Conservation (phyloP, 1,140 invertebrate species). For the Drosophila serrata region DNA sequence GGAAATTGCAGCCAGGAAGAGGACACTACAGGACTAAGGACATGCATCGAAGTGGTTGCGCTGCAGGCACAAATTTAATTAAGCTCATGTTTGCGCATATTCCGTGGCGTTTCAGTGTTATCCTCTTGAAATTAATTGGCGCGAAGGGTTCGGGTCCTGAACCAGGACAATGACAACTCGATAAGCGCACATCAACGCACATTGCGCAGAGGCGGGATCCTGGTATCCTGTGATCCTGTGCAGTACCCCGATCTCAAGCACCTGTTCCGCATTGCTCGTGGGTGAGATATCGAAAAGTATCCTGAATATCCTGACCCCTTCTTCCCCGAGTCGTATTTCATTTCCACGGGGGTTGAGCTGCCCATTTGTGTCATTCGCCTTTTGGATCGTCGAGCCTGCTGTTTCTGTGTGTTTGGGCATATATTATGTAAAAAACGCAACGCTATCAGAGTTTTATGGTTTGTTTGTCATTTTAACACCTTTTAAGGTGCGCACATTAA, state of each 20-base stretch:
- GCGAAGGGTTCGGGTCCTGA: constrained; percentile 35
- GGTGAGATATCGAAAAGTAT: constrained; percentile 52
- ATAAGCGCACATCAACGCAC: constrained; percentile 76
- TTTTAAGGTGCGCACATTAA: constrained; percentile 73
- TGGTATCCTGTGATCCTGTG: constrained; percentile 4
- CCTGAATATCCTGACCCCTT: constrained; percentile 21
- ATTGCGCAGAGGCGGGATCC: constrained; percentile 50
- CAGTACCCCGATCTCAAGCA: constrained; percentile 61
- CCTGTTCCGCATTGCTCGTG: constrained; percentile 68
- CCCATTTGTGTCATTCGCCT: constrained; percentile 36
- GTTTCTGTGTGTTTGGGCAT: constrained; percentile 43
- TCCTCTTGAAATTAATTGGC: constrained; percentile 72
- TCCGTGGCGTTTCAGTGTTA: constrained; percentile 35
- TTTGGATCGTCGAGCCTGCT: constrained; percentile 40
- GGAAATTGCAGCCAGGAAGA: constrained; percentile 43
- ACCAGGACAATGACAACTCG: constrained; percentile 78
- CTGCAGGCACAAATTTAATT: constrained; percentile 76
- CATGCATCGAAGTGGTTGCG: constrained; percentile 31
- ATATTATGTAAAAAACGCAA: constrained; percentile 42
- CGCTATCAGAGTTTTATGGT: constrained; percentile 81
- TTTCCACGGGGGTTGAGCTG: constrained; percentile 45
- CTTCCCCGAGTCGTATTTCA: constrained; percentile 61
- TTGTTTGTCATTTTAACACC: constrained; percentile 84
- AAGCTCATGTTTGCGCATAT: constrained; percentile 77
- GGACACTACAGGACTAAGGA: constrained; percentile 30